A percentile compares a stretch with the other conserved stretches of the same genome.
Conservation (phyloP, 2,113 vertebrate genomes). For the Odontesthes bonariensis region DNA sequence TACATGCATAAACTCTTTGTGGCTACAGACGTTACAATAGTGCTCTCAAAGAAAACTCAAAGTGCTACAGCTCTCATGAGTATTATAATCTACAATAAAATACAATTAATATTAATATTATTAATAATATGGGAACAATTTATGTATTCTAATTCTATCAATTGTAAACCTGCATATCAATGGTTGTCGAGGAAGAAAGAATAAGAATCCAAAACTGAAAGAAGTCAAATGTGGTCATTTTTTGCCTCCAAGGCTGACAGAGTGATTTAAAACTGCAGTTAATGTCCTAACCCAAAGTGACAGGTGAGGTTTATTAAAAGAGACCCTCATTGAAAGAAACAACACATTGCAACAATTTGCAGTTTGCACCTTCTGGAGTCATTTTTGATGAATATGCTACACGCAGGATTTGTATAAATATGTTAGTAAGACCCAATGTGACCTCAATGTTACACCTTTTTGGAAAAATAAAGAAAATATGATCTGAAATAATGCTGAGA, state of each 20-base stretch:
- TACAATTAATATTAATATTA: too few relatives aligned
- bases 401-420: not conserved
- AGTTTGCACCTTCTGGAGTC: not conserved
- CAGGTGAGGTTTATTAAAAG: not conserved
- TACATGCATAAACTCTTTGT: not conserved
- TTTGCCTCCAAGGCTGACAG: not conserved
- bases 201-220: not conserved
- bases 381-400: not conserved
- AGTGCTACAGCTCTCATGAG: too few relatives aligned
- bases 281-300: slow-evolving; percentile 1
- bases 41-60: too few relatives aligned
- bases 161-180: too few relatives aligned
- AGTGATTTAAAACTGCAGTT: not conserved
- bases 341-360: not conserved
- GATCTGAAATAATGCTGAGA: not conserved
- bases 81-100: too few relatives aligned
- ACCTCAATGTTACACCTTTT: not conserved
- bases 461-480: not conserved
- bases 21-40: not conserved
- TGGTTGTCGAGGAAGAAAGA: too few relatives aligned
- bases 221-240: not conserved
- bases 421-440: not conserved
- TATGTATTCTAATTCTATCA: too few relatives aligned
- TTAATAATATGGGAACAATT: too few relatives aligned
- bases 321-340: not conserved